Evolutionary conservation across 2,797 vertebrate species (phyloP).

Genomic region (Cercopithecus hamlyni): DNA sequence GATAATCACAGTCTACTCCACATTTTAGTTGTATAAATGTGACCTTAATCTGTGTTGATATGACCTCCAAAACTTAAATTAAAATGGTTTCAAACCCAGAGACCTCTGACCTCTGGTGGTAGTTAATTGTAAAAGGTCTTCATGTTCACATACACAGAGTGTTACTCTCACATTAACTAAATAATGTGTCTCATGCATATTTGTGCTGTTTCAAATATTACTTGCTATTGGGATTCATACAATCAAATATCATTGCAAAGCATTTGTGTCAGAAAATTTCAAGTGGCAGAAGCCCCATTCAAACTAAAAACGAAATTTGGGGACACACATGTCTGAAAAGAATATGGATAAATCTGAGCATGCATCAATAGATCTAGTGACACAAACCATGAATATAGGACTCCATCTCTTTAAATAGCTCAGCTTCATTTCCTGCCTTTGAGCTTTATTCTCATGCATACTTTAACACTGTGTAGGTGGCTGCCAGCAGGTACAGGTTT

Average conservation of each 20-base stretch:
- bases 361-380: background rate
- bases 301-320: constrained; percentile 26
- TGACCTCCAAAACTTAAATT: constrained; percentile 41
- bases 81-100: background rate
- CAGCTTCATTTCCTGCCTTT: background rate
- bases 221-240: background rate
- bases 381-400: background rate
- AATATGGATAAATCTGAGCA: background rate
- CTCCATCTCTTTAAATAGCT: constrained; percentile 43
- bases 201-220: constrained; percentile 36
- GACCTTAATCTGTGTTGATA: background rate
- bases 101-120: background rate
- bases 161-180: constrained; percentile 43
- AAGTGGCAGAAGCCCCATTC: background rate
- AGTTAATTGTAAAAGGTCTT: constrained; percentile 23
- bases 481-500: background rate
- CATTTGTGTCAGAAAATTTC: constrained; percentile 44
- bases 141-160: background rate
- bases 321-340: background rate
- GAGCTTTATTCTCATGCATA: background rate
- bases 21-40: constrained; percentile 37
- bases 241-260: background rate
- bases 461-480: background rate
- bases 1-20: constrained; percentile 37
- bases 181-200: constrained; percentile 26